Percentiles rank a stretch among this genome's conserved stretches.
These are phyloP conservation scores for Octopus bimaculoides DNA, from an alignment of 1,140 invertebrate genomes.

Conservation along the genomic window DNA sequence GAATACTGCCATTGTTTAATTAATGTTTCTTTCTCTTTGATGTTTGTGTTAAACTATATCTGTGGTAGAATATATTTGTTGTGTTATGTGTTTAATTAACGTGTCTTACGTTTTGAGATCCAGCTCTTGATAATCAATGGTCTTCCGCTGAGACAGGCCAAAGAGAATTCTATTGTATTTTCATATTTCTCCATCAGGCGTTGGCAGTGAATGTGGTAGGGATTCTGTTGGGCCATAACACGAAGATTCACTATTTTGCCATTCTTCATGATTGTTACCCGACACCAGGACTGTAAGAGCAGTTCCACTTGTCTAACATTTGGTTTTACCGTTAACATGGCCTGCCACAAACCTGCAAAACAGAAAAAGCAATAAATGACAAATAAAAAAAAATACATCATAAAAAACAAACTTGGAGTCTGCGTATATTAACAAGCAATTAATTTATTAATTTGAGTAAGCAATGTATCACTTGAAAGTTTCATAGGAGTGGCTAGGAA, in stretches of 20 bases:
- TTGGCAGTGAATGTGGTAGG: constrained; percentile 35
- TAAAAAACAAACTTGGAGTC: neutral
- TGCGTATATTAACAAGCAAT: neutral
- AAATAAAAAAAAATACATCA: neutral
- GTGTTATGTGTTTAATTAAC: no score
- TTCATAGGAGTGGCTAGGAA: no score
- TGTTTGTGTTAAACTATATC: no score
- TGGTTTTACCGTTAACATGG: constrained; percentile 32
- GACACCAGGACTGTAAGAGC: constrained; percentile 46
- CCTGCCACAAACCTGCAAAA: constrained; percentile 41
- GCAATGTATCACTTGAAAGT: neutral
- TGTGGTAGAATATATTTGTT: no score
- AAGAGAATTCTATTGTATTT: constrained; percentile 42
- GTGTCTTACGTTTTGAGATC: constrained; percentile 36
- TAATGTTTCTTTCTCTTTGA: no score
- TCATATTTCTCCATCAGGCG: constrained; percentile 43
- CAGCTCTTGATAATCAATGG: constrained; percentile 40
- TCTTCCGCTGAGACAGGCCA: constrained; percentile 42
- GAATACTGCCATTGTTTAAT: no score
- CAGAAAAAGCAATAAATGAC: neutral
- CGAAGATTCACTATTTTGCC: constrained; percentile 41
- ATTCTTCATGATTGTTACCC: constrained; percentile 45
- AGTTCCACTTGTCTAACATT: constrained; percentile 39
- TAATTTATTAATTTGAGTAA: neutral
- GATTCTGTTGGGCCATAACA: constrained; percentile 33